Evolutionary conservation across 1,140 invertebrate genomes (phyloP).

Genomic region (Papilio helenus): DNA sequence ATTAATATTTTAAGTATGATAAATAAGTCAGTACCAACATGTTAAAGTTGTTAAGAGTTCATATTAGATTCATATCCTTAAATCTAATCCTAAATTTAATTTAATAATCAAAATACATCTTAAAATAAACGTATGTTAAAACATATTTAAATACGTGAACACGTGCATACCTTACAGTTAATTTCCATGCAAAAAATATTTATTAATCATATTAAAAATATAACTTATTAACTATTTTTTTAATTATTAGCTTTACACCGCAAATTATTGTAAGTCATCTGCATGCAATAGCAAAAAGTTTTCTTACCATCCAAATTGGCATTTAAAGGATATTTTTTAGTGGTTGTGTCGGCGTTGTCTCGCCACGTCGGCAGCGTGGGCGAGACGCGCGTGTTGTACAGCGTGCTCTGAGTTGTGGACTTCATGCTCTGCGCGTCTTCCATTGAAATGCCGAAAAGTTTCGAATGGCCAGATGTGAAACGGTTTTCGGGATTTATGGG

Average conservation of each 20-base stretch:
- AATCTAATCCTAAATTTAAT: neutral
- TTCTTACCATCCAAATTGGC: slow-evolving; percentile 70
- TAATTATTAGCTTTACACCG: slow-evolving; percentile 38
- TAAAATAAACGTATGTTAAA: slow-evolving; percentile 19
- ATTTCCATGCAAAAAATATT: slow-evolving; percentile 32
- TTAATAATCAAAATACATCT: slow-evolving; percentile 8
- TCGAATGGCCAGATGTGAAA: slow-evolving; percentile 85
- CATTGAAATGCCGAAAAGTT: slow-evolving; percentile 84
- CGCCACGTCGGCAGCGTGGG: slow-evolving; percentile 83
- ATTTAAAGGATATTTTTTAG: slow-evolving; percentile 76
- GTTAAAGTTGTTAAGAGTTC: neutral
- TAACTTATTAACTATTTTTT: neutral
- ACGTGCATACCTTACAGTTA: slow-evolving; percentile 15
- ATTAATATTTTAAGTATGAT: neutral
- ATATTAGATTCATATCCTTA: neutral
- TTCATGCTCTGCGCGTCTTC: slow-evolving; percentile 83
- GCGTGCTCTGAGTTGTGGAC: slow-evolving; percentile 78
- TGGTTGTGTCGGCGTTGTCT: slow-evolving; percentile 68
- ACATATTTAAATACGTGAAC: slow-evolving; percentile 14
- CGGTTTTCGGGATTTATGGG: slow-evolving; percentile 59
- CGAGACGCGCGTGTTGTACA: slow-evolving; percentile 83
- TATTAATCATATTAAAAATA: slow-evolving; percentile 16
- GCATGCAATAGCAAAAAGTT: slow-evolving; percentile 49
- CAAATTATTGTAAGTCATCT: slow-evolving; percentile 42
- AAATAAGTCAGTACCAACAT: neutral